Conservation (phyloP, 2,888 invertebrate species). For the Spodoptera exigua region DNA sequence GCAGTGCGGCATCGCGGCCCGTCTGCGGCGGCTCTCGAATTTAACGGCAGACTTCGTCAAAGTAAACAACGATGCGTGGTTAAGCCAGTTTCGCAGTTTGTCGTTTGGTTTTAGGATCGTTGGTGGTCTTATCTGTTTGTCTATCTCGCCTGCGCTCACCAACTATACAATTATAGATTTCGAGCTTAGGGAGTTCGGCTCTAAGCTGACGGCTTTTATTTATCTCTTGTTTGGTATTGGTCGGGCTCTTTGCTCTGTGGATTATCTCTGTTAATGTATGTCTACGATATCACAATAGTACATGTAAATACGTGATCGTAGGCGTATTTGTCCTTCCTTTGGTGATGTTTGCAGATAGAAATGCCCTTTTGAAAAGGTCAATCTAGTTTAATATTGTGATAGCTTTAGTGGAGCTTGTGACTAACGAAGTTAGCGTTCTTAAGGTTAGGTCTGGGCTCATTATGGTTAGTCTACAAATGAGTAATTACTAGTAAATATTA, state of each 20-base stretch:
- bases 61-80: constrained; percentile 79
- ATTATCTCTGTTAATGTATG: constrained; percentile 24
- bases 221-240: constrained; percentile 28
- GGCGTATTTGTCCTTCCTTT: no score
- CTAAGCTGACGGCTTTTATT: constrained; percentile 40
- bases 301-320: background rate
- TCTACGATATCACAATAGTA: background rate
- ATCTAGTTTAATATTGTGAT: no score
- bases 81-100: constrained; percentile 70
- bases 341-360: background rate
- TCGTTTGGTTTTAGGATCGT: constrained; percentile 65
- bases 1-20: constrained; percentile 77
- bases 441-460: no score
- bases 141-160: constrained; percentile 42
- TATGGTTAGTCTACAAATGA: no score
- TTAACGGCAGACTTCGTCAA: constrained; percentile 74
- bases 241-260: constrained; percentile 38
- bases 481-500: no score
- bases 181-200: constrained; percentile 45
- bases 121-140: constrained; percentile 58
- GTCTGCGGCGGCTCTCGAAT: constrained; percentile 71
- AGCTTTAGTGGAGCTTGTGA: no score
- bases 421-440: no score
- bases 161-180: constrained; percentile 53
- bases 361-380: no score